Percentiles rank a stretch among this genome's conserved stretches.
Evolutionary conservation across 2,888 invertebrate species (phyloP).

Genomic region (Melanostoma mellinum): DNA sequence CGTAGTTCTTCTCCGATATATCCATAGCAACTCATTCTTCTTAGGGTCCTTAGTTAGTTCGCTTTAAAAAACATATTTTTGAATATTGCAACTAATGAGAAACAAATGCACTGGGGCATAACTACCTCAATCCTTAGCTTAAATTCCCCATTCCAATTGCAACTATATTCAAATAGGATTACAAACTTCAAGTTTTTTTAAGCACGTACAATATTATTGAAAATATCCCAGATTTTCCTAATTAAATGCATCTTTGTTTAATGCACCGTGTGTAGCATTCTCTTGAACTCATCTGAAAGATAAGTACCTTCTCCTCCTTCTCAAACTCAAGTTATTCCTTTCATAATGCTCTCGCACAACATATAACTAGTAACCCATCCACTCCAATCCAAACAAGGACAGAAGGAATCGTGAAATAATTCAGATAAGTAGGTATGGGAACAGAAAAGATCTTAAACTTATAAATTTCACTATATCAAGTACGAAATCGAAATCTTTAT

Average conservation of each 20-base stretch:
- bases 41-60: no score
- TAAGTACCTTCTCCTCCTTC: conserved; percentile 22
- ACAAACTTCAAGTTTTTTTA: no score
- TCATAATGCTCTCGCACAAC: conserved; percentile 2
- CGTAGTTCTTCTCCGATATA: no score
- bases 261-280: conserved; percentile 45
- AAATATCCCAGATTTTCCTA: conserved; percentile 45
- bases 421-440: conserved; percentile 16
- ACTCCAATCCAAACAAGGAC: background rate
- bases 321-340: conserved; percentile 12
- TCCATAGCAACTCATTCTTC: no score
- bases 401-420: background rate
- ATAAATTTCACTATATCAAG: conserved; percentile 71
- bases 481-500: conserved; percentile 71
- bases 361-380: background rate
- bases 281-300: conserved; percentile 7
- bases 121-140: no score
- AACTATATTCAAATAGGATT: no score
- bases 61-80: no score
- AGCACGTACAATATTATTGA: conserved; percentile 7
- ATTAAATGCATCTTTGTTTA: conserved; percentile 59
- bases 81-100: no score
- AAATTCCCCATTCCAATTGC: no score
- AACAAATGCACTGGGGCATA: no score
- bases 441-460: conserved; percentile 66